Evolutionary conservation across 2,888 invertebrate genomes (phyloP).

Genomic region (Pomacea canaliculata): DNA sequence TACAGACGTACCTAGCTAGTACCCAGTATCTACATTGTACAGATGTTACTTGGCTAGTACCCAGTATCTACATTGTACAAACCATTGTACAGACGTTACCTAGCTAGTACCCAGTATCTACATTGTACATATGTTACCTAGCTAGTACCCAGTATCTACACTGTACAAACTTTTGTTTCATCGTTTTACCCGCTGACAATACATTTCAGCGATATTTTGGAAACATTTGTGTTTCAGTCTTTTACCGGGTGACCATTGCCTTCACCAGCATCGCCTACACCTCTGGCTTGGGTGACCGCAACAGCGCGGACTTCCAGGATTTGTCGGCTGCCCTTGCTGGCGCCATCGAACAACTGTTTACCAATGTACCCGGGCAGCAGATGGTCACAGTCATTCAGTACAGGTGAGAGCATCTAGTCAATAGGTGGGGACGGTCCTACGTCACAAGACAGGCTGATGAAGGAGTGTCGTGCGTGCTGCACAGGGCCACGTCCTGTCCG

Average conservation of each 20-base stretch:
- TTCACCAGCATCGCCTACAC: conserved; percentile 76
- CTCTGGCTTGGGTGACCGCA: conserved; percentile 75
- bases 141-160: too few relatives aligned
- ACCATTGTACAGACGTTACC: too few relatives aligned
- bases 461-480: too few relatives aligned
- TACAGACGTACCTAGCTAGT: too few relatives aligned
- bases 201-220: neutral
- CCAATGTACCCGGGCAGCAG: conserved; percentile 74
- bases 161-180: too few relatives aligned
- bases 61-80: too few relatives aligned
- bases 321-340: conserved; percentile 75
- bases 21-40: too few relatives aligned
- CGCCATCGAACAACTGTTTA: conserved; percentile 76
- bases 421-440: conserved; percentile 76
- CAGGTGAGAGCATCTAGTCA: conserved; percentile 76
- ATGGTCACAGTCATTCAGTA: conserved; percentile 78
- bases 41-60: too few relatives aligned
- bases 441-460: too few relatives aligned
- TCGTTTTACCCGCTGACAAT: neutral
- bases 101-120: too few relatives aligned
- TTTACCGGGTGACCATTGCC: conserved; percentile 72
- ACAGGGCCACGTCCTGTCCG: too few relatives aligned
- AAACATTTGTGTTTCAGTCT: conserved; percentile 36
- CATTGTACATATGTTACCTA: too few relatives aligned
- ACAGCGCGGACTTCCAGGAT: conserved; percentile 75